Base-by-base conservation (phyloP, 2,888 invertebrate species). In the Tinea trinotella region DNA sequence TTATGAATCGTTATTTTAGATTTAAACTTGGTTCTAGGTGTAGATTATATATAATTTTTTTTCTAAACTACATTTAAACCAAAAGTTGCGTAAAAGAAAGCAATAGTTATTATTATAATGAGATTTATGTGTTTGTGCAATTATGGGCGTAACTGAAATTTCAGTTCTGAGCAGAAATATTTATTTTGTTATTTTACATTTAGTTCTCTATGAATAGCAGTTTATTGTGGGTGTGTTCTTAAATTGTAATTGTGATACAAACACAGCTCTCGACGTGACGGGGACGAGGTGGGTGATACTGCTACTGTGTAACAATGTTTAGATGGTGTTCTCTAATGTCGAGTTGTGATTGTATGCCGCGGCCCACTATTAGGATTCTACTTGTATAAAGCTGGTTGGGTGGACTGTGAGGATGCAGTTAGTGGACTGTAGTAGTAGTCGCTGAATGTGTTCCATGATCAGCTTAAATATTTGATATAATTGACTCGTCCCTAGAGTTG, bases 401-500 rank as follows among this genome's bases (percentile, higher is more conserved):
- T 30, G 7, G 30, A 30, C 30, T 10, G n/a, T 30, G 7, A 30
- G 30, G 9, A 30, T n/a, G 30, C 1, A 10, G n/a, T 30, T 30
- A 30, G 30, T 30, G n/a, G n/a, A n/a, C n/a, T n/a, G n/a, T n/a
- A 10, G 22, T 30, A 30, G n/a, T 30, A 10, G 30, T 30, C 30
- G 30, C 30, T 30, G 1, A 30, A 30, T 30, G n/a, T n/a, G n/a
- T n/a, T n/a, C n/a, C n/a, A n/a, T n/a, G n/a, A n/a, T n/a, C n/a
- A n/a, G n/a, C n/a, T n/a, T n/a, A n/a, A n/a, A n/a, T n/a, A n/a
- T n/a, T n/a, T n/a, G n/a, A 22, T 22, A 30, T 30, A 30, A 19
- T 19, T 7, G 46, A 50, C 24, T 50, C 50, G 24, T 19, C 48
- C 17, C 48, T 50, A 50, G 50, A 50, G 24, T 50, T 44, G n/a